These are phyloP conservation scores for Pteronura brasiliensis DNA, from an alignment of 2,113 vertebrate genomes.

Conservation along the genomic window DNA sequence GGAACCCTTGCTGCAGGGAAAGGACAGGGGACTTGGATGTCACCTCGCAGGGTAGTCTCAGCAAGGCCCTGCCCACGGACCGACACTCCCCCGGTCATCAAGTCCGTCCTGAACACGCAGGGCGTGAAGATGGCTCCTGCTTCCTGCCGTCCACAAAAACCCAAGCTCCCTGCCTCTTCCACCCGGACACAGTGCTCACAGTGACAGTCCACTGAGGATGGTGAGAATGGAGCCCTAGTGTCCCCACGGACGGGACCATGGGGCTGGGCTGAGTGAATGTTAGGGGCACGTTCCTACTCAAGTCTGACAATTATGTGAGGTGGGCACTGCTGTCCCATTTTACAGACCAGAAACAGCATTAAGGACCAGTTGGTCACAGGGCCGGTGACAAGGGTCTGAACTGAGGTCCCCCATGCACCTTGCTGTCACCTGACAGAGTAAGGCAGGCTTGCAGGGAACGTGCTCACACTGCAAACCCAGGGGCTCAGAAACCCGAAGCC, in stretches of 20 bases:
- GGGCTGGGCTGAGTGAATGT: not conserved
- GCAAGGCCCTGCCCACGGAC: not conserved
- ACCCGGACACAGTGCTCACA: accelerated
- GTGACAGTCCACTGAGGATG: not conserved
- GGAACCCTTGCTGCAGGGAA: not conserved
- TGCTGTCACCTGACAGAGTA: not conserved
- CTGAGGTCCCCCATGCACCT: not conserved
- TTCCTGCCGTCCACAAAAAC: accelerated
- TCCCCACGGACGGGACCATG: accelerated
- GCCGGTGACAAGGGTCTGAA: not conserved
- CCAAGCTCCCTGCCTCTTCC: not conserved
- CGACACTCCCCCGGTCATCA: not conserved
- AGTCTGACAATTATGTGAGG: not conserved
- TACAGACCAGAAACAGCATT: not conserved
- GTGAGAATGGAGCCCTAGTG: not conserved
- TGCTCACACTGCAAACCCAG: accelerated
- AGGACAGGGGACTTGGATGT: not conserved
- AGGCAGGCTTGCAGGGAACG: not conserved
- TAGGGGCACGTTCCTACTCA: not conserved
- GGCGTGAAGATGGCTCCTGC: not conserved
- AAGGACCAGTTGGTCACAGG: not conserved
- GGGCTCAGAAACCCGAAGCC: too few relatives aligned
- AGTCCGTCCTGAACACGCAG: not conserved
- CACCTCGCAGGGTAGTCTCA: too few relatives aligned
- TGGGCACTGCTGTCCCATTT: too few relatives aligned